phyloP scores from a whole-genome alignment of 2,888 invertebrate genomes.

The Thera obeliscata region DNA sequence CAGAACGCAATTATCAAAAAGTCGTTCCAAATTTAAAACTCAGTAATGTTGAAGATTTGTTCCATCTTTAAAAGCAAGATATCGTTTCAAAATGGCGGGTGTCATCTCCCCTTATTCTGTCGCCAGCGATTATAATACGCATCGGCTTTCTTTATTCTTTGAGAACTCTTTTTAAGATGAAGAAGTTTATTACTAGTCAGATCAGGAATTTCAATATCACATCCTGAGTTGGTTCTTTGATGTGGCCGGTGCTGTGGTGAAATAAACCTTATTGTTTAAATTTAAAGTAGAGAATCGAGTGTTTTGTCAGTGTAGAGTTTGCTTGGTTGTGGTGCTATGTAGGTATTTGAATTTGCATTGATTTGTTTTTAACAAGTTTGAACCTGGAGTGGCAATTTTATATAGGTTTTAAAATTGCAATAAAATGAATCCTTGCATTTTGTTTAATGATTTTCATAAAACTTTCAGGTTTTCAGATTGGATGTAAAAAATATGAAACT shows the following conservation, averaged over 20 bases:
- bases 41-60: slow-evolving; percentile 34
- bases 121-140: slow-evolving; percentile 41
- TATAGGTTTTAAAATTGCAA: neutral
- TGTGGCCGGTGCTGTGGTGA: slow-evolving; percentile 56
- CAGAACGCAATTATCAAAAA: slow-evolving; percentile 29
- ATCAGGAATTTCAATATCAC: slow-evolving; percentile 82
- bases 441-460: neutral
- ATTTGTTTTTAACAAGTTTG: slow-evolving; percentile 25
- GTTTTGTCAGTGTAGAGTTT: slow-evolving; percentile 4
- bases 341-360: slow-evolving; percentile 30
- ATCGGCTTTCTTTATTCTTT: slow-evolving; percentile 40
- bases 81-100: slow-evolving; percentile 40
- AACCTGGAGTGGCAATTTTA: slow-evolving; percentile 14
- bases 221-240: slow-evolving; percentile 80
- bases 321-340: slow-evolving; percentile 17
- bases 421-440: too few relatives aligned
- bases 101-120: slow-evolving; percentile 37
- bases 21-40: slow-evolving; percentile 32
- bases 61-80: slow-evolving; percentile 38
- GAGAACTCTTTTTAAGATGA: slow-evolving; percentile 50
- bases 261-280: slow-evolving; percentile 24
- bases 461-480: neutral
- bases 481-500: too few relatives aligned
- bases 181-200: slow-evolving; percentile 81
- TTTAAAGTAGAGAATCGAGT: slow-evolving; percentile 22